Evolutionary conservation across 2,113 vertebrate species (phyloP).

Genomic region (Nycticorax nycticorax): DNA sequence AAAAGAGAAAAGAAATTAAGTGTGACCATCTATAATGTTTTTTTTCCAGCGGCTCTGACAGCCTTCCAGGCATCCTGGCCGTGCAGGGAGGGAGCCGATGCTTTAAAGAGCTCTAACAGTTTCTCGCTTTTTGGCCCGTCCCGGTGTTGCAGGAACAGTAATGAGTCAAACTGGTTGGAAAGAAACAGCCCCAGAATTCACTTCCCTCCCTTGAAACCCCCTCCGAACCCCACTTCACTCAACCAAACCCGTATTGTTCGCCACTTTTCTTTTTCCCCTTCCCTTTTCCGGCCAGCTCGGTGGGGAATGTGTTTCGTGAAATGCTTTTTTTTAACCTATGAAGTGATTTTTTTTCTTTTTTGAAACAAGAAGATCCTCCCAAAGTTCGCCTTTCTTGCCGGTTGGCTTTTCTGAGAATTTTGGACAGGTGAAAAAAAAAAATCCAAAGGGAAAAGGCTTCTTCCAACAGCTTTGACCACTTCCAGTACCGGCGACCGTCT

Average conservation of each 20-base stretch:
- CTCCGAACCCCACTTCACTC: background rate
- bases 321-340: background rate
- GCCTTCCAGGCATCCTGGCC: slow-evolving; percentile 6
- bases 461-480: background rate
- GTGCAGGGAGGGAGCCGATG: background rate
- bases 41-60: slow-evolving; percentile 14
- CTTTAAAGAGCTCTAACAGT: background rate
- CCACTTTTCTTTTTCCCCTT: background rate
- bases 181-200: background rate
- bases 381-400: background rate
- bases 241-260: background rate
- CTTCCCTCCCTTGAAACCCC: background rate
- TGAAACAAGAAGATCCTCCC: background rate
- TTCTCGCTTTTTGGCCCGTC: background rate
- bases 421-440: background rate
- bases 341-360: background rate
- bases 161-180: slow-evolving; percentile 17
- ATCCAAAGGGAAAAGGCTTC: background rate
- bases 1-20: slow-evolving; percentile 23
- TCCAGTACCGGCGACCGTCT: background rate
- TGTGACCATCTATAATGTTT: background rate
- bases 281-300: slow-evolving; percentile 2
- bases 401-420: background rate
- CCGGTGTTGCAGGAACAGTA: background rate
- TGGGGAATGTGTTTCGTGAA: background rate